These are phyloP conservation scores for Anseranas semipalmata DNA, from an alignment of 2,113 vertebrate genomes.

Conservation along the genomic window DNA sequence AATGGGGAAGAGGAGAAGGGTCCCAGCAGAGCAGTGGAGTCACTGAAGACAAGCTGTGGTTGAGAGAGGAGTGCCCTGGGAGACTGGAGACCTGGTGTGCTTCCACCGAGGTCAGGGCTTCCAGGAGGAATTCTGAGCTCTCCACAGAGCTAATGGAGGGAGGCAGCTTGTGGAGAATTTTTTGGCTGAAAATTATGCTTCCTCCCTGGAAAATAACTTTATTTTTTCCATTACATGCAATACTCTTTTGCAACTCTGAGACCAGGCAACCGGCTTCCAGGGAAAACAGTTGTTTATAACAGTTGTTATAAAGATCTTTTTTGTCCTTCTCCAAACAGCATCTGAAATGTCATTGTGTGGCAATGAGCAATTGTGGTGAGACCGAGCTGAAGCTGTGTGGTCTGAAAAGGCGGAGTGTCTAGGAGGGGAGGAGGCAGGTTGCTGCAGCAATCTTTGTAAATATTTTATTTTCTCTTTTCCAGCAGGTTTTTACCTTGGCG, in stretches of 20 bases:
- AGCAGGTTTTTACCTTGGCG: background rate
- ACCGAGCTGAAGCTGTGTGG: background rate
- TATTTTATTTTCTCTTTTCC: background rate
- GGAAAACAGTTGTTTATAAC: background rate
- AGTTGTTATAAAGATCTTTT: background rate
- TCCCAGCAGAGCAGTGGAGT: background rate
- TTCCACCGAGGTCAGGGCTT: background rate
- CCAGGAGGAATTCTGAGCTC: constrained; percentile 16
- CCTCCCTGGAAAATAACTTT: constrained; percentile 48
- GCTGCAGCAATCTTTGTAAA: background rate
- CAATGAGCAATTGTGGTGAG: background rate
- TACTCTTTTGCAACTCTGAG: constrained; percentile 2
- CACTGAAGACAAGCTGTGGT: background rate
- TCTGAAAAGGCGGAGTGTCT: background rate
- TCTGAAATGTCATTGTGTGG: background rate
- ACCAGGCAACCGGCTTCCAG: background rate
- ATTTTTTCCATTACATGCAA: constrained; percentile 25
- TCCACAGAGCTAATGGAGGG: background rate
- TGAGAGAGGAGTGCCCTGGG: background rate
- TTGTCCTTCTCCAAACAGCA: background rate
- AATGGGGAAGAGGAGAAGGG: background rate
- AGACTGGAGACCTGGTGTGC: background rate
- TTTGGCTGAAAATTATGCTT: constrained; percentile 51
- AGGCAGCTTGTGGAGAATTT: background rate
- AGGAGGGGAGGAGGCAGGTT: background rate